Percentiles rank a stretch among this genome's conserved stretches.
These are phyloP conservation scores for Clusia tigrina DNA, from an alignment of 2,888 invertebrate genomes.

Conservation along the genomic window DNA sequence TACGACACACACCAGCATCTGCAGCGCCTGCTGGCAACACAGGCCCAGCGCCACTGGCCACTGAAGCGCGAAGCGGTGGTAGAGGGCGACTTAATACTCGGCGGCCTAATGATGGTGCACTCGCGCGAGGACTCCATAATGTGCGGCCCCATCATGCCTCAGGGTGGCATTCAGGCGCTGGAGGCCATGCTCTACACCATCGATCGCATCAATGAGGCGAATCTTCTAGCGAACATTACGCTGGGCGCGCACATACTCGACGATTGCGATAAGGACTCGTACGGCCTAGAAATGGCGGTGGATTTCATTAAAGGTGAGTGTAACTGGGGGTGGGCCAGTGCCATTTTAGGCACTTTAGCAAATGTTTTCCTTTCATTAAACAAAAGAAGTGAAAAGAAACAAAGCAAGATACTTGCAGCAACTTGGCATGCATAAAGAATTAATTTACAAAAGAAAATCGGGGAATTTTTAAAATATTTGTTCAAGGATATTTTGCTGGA, in stretches of 20 bases:
- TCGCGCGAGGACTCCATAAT: slow-evolving; percentile 80
- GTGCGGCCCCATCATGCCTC: slow-evolving; percentile 90
- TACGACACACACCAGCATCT: slow-evolving; percentile 16
- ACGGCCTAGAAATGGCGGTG: slow-evolving; percentile 90
- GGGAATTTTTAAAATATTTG: too few species aligned
- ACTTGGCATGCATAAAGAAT: too few species aligned
- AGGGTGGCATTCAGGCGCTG: slow-evolving; percentile 84
- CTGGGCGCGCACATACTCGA: slow-evolving; percentile 88
- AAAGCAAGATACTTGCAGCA: not conserved
- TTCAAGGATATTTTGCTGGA: too few species aligned
- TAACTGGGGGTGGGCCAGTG: too few species aligned
- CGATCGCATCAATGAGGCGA: slow-evolving; percentile 73
- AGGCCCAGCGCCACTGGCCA: slow-evolving; percentile 70
- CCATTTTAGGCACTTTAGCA: too few species aligned
- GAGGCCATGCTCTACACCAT: slow-evolving; percentile 90
- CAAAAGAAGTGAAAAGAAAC: too few species aligned
- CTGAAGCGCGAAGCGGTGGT: slow-evolving; percentile 82
- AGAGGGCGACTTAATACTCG: slow-evolving; percentile 83
- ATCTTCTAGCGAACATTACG: slow-evolving; percentile 73
- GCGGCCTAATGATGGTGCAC: slow-evolving; percentile 93
- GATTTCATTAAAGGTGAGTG: slow-evolving; percentile 89
- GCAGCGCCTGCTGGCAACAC: slow-evolving; percentile 40
- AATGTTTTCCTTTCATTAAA: too few species aligned
- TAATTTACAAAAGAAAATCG: too few species aligned
- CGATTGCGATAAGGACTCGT: slow-evolving; percentile 92